Evolutionary conservation across 2,888 invertebrate species (phyloP).

Genomic region (Anagyrus pseudococci): DNA sequence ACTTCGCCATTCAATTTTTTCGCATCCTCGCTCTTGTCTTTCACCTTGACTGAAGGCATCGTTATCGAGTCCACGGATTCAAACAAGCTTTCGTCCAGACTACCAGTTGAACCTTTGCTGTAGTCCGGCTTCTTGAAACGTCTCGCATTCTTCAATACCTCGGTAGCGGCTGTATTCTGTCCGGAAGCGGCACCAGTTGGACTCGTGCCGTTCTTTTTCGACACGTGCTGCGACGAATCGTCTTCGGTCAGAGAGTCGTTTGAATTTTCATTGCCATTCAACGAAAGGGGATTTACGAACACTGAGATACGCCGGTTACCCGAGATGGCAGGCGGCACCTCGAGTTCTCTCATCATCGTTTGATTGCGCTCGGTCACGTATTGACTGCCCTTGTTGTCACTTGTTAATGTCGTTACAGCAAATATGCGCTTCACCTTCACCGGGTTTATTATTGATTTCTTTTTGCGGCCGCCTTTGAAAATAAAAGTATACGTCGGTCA

Average conservation of each 20-base stretch:
- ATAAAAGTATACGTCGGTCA: neutral
- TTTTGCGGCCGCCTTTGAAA: conserved; percentile 42
- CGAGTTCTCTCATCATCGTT: conserved; percentile 60
- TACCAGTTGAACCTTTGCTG: conserved; percentile 54
- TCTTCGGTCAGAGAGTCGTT: conserved; percentile 58
- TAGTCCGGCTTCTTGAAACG: conserved; percentile 56
- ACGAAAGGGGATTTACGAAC: conserved; percentile 70
- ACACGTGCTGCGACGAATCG: conserved; percentile 42
- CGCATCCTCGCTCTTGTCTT: conserved; percentile 53
- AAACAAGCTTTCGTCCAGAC: conserved; percentile 58
- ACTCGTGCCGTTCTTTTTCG: conserved; percentile 43
- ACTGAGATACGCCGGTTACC: conserved; percentile 68
- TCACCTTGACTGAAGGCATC: conserved; percentile 44
- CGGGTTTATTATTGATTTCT: conserved; percentile 55
- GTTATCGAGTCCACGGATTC: conserved; percentile 49
- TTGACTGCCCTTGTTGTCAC: conserved; percentile 59
- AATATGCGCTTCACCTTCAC: conserved; percentile 64
- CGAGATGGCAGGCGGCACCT: conserved; percentile 64
- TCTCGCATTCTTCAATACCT: conserved; percentile 55
- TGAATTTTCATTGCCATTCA: conserved; percentile 55
- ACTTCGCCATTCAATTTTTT: conserved; percentile 54
- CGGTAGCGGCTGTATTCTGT: conserved; percentile 42
- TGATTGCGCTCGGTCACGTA: conserved; percentile 62
- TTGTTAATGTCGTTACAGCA: conserved; percentile 65
- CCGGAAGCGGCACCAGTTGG: conserved; percentile 6